Percentiles rank a stretch among this genome's conserved stretches.
Conservation (phyloP, 1,140 invertebrate species). For the Vanessa atalanta region DNA sequence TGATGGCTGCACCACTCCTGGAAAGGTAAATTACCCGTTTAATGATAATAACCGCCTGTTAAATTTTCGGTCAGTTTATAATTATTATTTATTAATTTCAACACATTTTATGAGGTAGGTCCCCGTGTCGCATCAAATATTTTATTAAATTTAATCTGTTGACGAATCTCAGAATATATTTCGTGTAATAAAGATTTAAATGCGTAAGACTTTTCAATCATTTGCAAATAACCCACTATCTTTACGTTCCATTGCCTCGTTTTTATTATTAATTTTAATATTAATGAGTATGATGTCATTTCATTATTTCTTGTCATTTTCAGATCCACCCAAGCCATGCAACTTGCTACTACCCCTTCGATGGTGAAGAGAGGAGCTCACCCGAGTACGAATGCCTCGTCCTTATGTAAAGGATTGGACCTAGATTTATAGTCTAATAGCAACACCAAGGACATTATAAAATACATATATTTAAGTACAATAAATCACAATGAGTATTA, state of each 20-base stretch:
- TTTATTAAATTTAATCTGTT: no score
- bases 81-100: no score
- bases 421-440: conserved; percentile 9
- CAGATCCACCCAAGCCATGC: conserved; percentile 81
- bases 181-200: background rate
- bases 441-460: conserved; percentile 16
- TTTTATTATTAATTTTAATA: no score
- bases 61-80: no score
- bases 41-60: no score
- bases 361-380: conserved; percentile 80
- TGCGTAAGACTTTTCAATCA: background rate
- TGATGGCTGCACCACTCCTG: conserved; percentile 83
- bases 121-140: no score
- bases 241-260: no score
- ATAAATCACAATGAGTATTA: background rate
- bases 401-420: conserved; percentile 53
- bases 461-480: background rate
- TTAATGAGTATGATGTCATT: no score
- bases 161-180: no score
- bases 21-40: conserved; percentile 79
- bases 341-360: conserved; percentile 82
- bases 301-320: conserved; percentile 13
- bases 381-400: conserved; percentile 83
- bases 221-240: no score
- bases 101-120: no score